Base-by-base conservation (phyloP, 2,113 vertebrate species). In the Damaliscus lunatus region DNA sequence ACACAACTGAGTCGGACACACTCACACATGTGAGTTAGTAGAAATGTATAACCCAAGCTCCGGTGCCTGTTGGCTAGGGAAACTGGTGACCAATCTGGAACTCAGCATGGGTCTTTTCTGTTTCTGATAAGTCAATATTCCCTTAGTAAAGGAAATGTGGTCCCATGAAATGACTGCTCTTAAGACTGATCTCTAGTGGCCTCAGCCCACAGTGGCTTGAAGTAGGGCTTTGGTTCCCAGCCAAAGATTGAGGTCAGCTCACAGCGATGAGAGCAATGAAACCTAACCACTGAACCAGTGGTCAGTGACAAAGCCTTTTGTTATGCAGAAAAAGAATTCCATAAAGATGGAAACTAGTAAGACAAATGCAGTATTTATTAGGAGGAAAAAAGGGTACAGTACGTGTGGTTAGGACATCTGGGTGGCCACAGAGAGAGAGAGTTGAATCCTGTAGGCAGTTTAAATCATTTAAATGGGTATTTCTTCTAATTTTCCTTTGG, bases 181-280 rank as follows among this genome's bases (percentile, higher is more conserved):
- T 48, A 48, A 43, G 71, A 43, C 71, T 27, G 23, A 71, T 43
- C 71, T 74, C 2, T 6, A 71, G 71, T 14, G 23, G 36, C 36
- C 36, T 77, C 71, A 14, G 23, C 40, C 40, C 40, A 25, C 11
- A 77, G 71, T 43, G 23, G 21, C 71, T 77, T 77, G 23, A 77
- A 27, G 36, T 7, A 43, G 12, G 23, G 71, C 71, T 77, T 43
- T 1, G 6, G 6, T 77, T 43, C 40, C 36, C 0, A 23, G 40
- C 23, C 40, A 77, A 43, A 77, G 71, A 14, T 13, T 77, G 71
- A 43, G 23, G 23, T 43, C 71, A 43, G 36, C 36, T 77, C 0
- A 0, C 23, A 77, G 40, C 0, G 0, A 40, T 77, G 36, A 77
- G 23, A 27, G 71, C 36, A 77, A 40, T 7, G 6, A 77, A 77